These are phyloP conservation scores for Scomber japonicus DNA, from an alignment of 2,113 vertebrate species.

Conservation along the genomic window DNA sequence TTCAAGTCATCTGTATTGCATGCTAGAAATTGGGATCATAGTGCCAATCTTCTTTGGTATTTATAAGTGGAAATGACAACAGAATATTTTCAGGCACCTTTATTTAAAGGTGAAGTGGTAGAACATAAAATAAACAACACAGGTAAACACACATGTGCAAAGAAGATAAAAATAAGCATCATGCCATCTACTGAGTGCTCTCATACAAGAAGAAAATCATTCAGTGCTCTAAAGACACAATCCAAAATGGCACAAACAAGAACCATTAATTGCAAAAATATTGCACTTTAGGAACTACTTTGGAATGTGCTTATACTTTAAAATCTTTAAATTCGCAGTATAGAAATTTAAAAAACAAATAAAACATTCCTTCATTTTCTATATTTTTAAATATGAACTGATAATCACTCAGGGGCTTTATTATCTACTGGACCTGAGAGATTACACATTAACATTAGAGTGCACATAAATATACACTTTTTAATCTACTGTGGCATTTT, in stretches of 20 bases:
- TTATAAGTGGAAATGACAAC: slow-evolving; percentile 23
- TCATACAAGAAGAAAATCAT: slow-evolving; percentile 70
- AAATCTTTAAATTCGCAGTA: slow-evolving; percentile 74
- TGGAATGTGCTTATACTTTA: slow-evolving; percentile 71
- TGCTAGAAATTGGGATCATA: not conserved
- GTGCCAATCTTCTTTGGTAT: not conserved
- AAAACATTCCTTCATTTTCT: slow-evolving; percentile 44
- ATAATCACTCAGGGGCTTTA: slow-evolving; percentile 56
- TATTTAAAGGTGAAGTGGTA: slow-evolving; percentile 91
- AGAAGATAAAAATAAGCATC: slow-evolving; percentile 76
- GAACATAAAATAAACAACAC: slow-evolving; percentile 86
- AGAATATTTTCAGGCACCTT: slow-evolving; percentile 79
- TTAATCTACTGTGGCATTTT: slow-evolving; percentile 42
- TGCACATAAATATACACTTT: slow-evolving; percentile 53
- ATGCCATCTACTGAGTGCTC: slow-evolving; percentile 83
- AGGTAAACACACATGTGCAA: slow-evolving; percentile 85
- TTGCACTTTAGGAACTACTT: slow-evolving; percentile 83
- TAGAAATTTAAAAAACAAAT: slow-evolving; percentile 58
- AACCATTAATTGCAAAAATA: slow-evolving; percentile 84
- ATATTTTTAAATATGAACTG: slow-evolving; percentile 72
- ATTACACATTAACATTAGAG: slow-evolving; percentile 54
- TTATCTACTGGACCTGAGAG: slow-evolving; percentile 74
- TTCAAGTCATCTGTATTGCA: not conserved
- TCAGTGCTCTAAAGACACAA: slow-evolving; percentile 83
- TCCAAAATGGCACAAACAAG: slow-evolving; percentile 65